Evolutionary conservation across 1,140 invertebrate genomes (phyloP).

Genomic region (Lithobius niger): DNA sequence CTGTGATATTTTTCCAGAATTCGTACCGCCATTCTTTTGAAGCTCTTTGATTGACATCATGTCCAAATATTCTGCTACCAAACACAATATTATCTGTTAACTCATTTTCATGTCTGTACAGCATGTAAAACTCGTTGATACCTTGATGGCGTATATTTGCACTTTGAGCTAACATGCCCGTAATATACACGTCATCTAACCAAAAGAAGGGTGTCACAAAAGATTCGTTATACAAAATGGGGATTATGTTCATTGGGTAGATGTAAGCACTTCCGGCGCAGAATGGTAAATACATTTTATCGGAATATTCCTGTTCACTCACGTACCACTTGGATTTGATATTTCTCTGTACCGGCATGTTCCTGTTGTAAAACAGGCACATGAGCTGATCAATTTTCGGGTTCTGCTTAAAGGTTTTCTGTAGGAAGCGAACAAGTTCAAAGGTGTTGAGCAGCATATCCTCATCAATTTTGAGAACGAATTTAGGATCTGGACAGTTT

Average conservation of each 20-base stretch:
- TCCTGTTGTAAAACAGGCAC: conserved; percentile 26
- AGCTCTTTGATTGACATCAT: too few species aligned
- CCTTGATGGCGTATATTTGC: conserved; percentile 3
- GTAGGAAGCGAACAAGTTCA: conserved; percentile 27
- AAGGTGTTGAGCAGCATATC: neutral
- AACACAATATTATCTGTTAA: too few species aligned
- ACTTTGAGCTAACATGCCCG: conserved; percentile 25
- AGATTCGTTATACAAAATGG: conserved; percentile 22
- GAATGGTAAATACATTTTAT: conserved; percentile 28
- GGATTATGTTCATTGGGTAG: conserved; percentile 23
- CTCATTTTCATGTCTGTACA: too few species aligned
- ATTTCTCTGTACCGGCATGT: conserved; percentile 26
- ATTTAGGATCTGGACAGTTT: neutral
- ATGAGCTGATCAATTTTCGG: conserved; percentile 25
- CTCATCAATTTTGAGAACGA: too few species aligned
- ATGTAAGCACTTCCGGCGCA: conserved; percentile 31
- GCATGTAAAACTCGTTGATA: too few species aligned
- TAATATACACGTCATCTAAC: conserved; percentile 34
- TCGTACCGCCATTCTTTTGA: too few species aligned
- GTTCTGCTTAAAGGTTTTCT: conserved; percentile 30
- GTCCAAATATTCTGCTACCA: too few species aligned
- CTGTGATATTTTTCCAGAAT: too few species aligned
- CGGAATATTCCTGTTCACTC: conserved; percentile 23
- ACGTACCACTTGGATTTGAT: conserved; percentile 31
- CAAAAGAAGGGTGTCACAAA: conserved; percentile 28